Evolutionary conservation across 2,888 invertebrate species (phyloP), one percentile per base, ranked within the genome.

Genomic region (Torymus auratus): DNA sequence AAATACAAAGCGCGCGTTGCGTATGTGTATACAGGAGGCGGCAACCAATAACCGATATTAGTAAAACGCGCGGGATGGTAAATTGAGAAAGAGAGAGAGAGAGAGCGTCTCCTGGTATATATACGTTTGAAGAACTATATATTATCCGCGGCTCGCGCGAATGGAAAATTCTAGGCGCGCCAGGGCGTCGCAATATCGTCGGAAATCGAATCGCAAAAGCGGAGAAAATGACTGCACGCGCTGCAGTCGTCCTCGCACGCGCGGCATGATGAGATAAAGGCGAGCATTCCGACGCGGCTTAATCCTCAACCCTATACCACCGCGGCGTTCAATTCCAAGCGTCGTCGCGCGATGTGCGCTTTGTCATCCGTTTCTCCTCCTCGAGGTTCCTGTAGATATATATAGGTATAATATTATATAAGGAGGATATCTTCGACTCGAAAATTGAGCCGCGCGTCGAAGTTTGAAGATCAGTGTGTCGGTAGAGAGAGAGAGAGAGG

Each of bases 121-220:
- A 73, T 20, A 20, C 76, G 80, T 56, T 81, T 72, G 76, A 81
- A 74, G 81, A 81, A 81, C n/a, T 81, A 81, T 74, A 74, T 28
- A 20, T n/a, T n/a, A n/a, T n/a, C n/a, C n/a, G 28, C 55, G 53
- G n/a, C 17, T 82, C 83, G 74, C 80, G 84, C 80, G 85, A 88
- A 87, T 87, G 86, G 88, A 88, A 88, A 88, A 88, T 88, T 88
- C 86, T 85, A 85, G 83, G 84, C 84, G 86, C 17, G 72, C 56
- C 86, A 84, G 50, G 12, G 10, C 85, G 86, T 83, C 86, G 88
- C 88, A 89, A 89, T 89, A 89, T 89, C 87, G 88, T 82, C 87
- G 89, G 88, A 89, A 89, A 89, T 89, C 88, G 89, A 89, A 89
- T 88, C 85, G 88, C 86, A 87, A 88, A 89, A 88, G 28, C 87